These are phyloP conservation scores for Colistium nudipinnis DNA, from an alignment of 2,113 vertebrate species.

Conservation along the genomic window DNA sequence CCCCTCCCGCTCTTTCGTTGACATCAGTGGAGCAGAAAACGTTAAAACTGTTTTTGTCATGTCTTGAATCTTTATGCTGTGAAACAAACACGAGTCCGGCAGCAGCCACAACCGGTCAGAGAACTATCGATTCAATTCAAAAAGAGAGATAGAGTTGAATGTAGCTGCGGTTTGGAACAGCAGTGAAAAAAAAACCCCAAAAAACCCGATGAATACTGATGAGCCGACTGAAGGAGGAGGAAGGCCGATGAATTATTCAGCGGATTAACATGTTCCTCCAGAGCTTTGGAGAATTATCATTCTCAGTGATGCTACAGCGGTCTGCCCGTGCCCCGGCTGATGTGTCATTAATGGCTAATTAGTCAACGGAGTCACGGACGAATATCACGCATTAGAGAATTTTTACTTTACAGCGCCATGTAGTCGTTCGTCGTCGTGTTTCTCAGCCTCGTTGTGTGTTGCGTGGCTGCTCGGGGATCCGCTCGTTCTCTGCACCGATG, in stretches of 20 bases:
- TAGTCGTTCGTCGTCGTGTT: too few species aligned
- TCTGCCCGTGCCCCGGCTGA: conserved; percentile 32
- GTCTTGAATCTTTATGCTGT: conserved; percentile 57
- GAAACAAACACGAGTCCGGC: conserved; percentile 58
- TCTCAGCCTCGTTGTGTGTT: conserved; percentile 35
- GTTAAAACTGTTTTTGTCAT: conserved; percentile 24
- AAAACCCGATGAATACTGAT: conserved; percentile 48
- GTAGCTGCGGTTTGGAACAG: conserved; percentile 1
- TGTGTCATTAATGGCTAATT: conserved; percentile 67
- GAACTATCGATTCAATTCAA: background rate
- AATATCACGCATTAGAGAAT: conserved; percentile 27
- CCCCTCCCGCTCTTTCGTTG: conserved; percentile 33
- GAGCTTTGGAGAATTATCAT: conserved; percentile 57
- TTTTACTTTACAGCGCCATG: conserved; percentile 26
- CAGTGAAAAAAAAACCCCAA: conserved; percentile 12
- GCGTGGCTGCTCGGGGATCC: conserved; percentile 57
- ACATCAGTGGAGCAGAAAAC: conserved; percentile 28
- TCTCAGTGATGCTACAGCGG: conserved; percentile 52
- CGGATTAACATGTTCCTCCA: conserved; percentile 57
- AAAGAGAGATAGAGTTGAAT: conserved; percentile 7
- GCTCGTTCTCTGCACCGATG: conserved; percentile 49
- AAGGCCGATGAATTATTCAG: conserved; percentile 62
- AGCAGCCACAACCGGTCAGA: conserved; percentile 21
- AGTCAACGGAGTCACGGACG: conserved; percentile 27
- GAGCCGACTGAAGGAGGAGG: conserved; percentile 28